phyloP scores from a whole-genome alignment of 1,140 invertebrate species.

The Zaprionus nigranus region DNA sequence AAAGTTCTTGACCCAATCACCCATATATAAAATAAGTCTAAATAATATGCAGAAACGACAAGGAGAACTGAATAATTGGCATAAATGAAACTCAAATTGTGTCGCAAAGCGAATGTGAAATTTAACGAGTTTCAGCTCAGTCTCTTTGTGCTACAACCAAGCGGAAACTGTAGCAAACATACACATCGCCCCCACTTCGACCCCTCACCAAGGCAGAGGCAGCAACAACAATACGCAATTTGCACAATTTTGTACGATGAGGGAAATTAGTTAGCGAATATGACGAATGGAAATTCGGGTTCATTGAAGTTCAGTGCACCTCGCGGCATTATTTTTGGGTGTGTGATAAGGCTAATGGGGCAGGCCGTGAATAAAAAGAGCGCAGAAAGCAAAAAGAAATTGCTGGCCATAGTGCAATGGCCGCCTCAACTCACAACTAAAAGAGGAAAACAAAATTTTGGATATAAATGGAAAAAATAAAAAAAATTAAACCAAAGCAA shows the following conservation, averaged over 20 bases:
- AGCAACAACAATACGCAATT: conserved; percentile 20
- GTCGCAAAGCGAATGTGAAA: conserved; percentile 41
- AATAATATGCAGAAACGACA: conserved; percentile 18
- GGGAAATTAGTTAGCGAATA: conserved; percentile 40
- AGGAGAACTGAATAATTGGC: conserved; percentile 20
- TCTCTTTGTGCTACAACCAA: conserved; percentile 17
- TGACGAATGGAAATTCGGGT: conserved; percentile 39
- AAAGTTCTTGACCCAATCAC: conserved; percentile 48
- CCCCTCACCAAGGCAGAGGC: background rate
- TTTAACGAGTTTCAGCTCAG: conserved; percentile 18
- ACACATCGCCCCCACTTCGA: background rate
- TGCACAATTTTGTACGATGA: conserved; percentile 20
- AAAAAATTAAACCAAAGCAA: background rate
- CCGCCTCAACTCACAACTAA: conserved; percentile 28
- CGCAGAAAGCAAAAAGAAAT: conserved; percentile 29
- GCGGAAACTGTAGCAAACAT: conserved; percentile 34
- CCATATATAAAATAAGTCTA: conserved; percentile 17
- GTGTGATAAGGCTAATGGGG: conserved; percentile 46
- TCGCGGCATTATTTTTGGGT: conserved; percentile 4
- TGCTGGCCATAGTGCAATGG: conserved; percentile 40
- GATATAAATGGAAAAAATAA: conserved; percentile 39
- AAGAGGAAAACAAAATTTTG: conserved; percentile 43
- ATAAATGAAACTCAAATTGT: conserved; percentile 31
- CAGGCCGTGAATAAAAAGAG: conserved; percentile 16
- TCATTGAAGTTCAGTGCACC: conserved; percentile 43